Conservation (phyloP, 2,888 invertebrate genomes). For the Drosophila longiperda region DNA sequence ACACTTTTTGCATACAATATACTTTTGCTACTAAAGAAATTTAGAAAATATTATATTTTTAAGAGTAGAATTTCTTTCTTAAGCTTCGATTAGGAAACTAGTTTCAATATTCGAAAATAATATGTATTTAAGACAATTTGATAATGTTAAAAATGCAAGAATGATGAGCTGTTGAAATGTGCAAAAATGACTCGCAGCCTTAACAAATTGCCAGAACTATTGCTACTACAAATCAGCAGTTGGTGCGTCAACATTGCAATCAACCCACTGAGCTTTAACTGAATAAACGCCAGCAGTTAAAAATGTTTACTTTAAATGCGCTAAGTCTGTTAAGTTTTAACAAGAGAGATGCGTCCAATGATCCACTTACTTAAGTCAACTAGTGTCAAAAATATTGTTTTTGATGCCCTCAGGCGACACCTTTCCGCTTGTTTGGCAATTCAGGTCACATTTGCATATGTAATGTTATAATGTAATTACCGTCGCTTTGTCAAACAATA, state of each 20-base stretch:
- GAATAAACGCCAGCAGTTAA: slow-evolving; percentile 72
- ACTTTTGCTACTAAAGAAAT: neutral
- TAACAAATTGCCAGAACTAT: slow-evolving; percentile 12
- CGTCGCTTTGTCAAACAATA: slow-evolving; percentile 31
- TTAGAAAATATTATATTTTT: neutral
- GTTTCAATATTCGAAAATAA: neutral
- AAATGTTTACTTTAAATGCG: slow-evolving; percentile 53
- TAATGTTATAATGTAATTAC: slow-evolving; percentile 27
- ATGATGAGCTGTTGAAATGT: neutral
- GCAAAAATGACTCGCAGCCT: neutral
- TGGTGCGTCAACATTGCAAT: slow-evolving; percentile 18
- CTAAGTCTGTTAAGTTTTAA: slow-evolving; percentile 38
- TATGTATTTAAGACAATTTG: neutral
- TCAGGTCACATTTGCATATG: slow-evolving; percentile 38
- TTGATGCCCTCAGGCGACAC: slow-evolving; percentile 47
- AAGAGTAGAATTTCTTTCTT: neutral
- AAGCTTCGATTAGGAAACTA: neutral
- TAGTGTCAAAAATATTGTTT: slow-evolving; percentile 69
- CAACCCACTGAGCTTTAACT: slow-evolving; percentile 60
- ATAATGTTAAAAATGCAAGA: neutral
- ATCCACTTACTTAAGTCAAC: neutral
- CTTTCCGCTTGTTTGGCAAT: slow-evolving; percentile 20
- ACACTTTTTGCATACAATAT: slow-evolving; percentile 44
- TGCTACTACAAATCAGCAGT: slow-evolving; percentile 11
- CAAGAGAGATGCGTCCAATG: slow-evolving; percentile 67